These are phyloP conservation scores for Heliconius himera DNA, from an alignment of 1,140 invertebrate species.

Conservation along the genomic window DNA sequence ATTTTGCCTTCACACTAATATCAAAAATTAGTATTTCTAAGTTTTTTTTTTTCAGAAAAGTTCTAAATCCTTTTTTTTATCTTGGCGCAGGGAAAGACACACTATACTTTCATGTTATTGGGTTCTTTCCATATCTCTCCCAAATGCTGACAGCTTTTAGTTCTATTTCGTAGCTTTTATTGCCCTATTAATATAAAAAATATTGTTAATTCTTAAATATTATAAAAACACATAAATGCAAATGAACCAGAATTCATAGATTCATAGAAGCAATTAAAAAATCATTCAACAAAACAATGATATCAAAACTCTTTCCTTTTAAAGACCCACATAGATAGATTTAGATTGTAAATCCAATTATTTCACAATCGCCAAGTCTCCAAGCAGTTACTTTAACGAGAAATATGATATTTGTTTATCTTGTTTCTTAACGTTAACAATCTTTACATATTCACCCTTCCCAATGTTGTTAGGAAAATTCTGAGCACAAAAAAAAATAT, in stretches of 20 bases:
- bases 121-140: too few relatives aligned
- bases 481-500: conserved; percentile 37
- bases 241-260: not conserved
- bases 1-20: too few relatives aligned
- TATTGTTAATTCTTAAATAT: not conserved
- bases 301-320: not conserved
- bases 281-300: not conserved
- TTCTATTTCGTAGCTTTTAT: too few relatives aligned
- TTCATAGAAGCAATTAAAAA: not conserved
- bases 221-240: not conserved
- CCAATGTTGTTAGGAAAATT: conserved; percentile 31
- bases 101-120: too few relatives aligned
- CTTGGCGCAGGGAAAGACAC: too few relatives aligned
- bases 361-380: not conserved
- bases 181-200: not conserved
- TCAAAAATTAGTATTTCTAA: too few relatives aligned
- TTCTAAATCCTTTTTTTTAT: too few relatives aligned
- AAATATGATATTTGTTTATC: conserved; percentile 10
- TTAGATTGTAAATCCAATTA: conserved; percentile 11
- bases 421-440: conserved; percentile 20
- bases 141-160: too few relatives aligned
- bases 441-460: conserved; percentile 30
- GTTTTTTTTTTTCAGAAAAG: too few relatives aligned
- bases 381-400: conserved; percentile 7
- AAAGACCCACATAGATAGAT: not conserved